phyloP scores from a whole-genome alignment of 1,140 invertebrate genomes.

The Lycorma delicatula region DNA sequence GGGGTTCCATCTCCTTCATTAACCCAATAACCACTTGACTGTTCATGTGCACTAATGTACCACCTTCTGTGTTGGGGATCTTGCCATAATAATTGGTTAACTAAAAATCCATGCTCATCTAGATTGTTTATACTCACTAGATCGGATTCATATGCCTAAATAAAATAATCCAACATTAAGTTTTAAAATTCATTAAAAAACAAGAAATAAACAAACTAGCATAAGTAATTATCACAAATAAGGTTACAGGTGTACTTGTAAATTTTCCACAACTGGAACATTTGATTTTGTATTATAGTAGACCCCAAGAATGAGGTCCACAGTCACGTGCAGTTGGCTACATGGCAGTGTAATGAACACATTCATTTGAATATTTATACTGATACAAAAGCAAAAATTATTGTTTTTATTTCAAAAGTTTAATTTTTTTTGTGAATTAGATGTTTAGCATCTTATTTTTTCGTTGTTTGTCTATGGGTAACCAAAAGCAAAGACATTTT shows the following conservation, averaged over 20 bases:
- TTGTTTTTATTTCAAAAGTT: no score
- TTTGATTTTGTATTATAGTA: not conserved
- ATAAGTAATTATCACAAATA: not conserved
- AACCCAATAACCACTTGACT: constrained; percentile 64
- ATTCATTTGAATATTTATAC: no score
- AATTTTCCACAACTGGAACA: not conserved
- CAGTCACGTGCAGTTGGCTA: no score
- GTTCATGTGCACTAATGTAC: constrained; percentile 71
- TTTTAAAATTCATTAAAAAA: not conserved
- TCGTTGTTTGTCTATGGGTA: no score
- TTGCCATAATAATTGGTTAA: constrained; percentile 63
- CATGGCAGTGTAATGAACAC: no score
- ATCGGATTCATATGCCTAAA: constrained; percentile 58
- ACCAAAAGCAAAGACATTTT: no score
- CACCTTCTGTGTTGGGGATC: constrained; percentile 82
- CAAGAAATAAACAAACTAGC: not conserved
- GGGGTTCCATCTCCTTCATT: constrained; percentile 75
- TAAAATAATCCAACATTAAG: no score
- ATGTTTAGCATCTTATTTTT: no score
- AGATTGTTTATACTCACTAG: constrained; percentile 66
- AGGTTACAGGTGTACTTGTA: not conserved
- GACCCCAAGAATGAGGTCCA: not conserved
- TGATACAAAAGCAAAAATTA: no score
- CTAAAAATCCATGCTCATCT: constrained; percentile 80
- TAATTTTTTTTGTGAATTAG: no score